Base-by-base conservation (phyloP, 2,113 vertebrate species). In the Hemicordylus capensis region DNA sequence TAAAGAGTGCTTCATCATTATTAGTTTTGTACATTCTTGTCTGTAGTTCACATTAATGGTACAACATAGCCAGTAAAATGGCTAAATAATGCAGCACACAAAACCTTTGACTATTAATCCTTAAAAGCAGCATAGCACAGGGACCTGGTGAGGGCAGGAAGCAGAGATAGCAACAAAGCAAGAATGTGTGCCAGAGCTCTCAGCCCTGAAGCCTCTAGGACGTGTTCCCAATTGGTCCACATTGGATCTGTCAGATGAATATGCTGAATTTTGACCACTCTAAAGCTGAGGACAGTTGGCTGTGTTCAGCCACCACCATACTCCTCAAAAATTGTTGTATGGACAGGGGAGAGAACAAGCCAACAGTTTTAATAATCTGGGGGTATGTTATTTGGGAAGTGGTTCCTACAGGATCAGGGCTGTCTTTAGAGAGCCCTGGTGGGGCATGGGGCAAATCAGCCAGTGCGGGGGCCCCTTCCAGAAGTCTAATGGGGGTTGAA, bases 1-100 rank as follows among this genome's bases (percentile, higher is more conserved):
- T 87, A 94, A 93, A 93, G 88, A 85, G 3, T 70, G 87, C 78
- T 74, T 88, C 82, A 82, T 90, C 90, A 87, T 91, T 88, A 91
- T 88, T 89, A 51, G 67, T 78, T 76, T 83, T 86, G 75, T 78
- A 82, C 61, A 84, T 78, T 86, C 85, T 90, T 90, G 89, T 85
- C 87, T 92, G 85, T 90, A 85, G 37, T 90, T 86, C 74, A 81
- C 87, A 92, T 85, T 81, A 91, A 64, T 24, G 17, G 44, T 48
- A 46, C 19, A 10, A 48, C 58, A 48, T 46, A 31, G 37, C 39
- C 76, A 63, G 58, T 66, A 66, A 80, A 79, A 66, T 66, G 4
- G 17, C 31, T 39, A 79, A n/a, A 48, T 46, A 80, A 80, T n/a
- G 31, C 44, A 80, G 61, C 39, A 48, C 76, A 19, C 39, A 44